Base-by-base conservation (phyloP, 2,797 vertebrate genomes). In the Alcedo atthis region DNA sequence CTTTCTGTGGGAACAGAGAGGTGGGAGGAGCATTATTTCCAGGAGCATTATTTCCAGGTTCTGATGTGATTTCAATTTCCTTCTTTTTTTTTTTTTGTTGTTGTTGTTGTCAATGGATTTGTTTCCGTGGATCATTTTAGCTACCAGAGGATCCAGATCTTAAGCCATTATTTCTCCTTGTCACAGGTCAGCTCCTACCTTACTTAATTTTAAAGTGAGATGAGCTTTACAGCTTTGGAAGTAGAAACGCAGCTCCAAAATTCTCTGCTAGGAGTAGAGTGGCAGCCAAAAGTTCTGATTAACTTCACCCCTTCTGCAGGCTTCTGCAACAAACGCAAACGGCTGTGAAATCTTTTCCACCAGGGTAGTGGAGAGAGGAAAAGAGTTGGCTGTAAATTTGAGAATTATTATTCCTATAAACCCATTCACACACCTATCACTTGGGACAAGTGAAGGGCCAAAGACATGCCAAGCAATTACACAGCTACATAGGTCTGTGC, bases 321-420 rank as follows among this genome's bases (percentile, higher is more conserved):
- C 84, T 95, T 94, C 89, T 83, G 74, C 74, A 81, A 87, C 30
- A 43, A 96, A 92, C 7, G 79, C 49, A 89, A 96, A 94, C 0
- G 85, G 91, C 96, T 90, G 93, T 94, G 75, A 83, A 96, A 96
- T 92, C 82, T 96, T 96, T 96, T 96, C 90, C 87, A 92, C 54
- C 92, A 87, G 93, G 68, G 90, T 66, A 93, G 61, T 46, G 58
- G 89, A 96, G 96, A 81, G 81, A 96, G 46, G 94, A 95, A 86
- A 95, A 93, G 83, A 86, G 74, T 78, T 97, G 96, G 95, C 95
- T 95, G 54, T 77, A 96, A 94, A 86, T 95, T 97, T 86, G 61
- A 87, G 94, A 96, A 91, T 96, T 94, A 97, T 96, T 97, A 95
- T 94, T 96, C 92, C 77, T 92, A 96, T 89, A 97, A 97, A 97